Evolutionary conservation across 2,113 vertebrate species (phyloP), one percentile per base, ranked within the genome.

Genomic region (Neodon shergylaensis): DNA sequence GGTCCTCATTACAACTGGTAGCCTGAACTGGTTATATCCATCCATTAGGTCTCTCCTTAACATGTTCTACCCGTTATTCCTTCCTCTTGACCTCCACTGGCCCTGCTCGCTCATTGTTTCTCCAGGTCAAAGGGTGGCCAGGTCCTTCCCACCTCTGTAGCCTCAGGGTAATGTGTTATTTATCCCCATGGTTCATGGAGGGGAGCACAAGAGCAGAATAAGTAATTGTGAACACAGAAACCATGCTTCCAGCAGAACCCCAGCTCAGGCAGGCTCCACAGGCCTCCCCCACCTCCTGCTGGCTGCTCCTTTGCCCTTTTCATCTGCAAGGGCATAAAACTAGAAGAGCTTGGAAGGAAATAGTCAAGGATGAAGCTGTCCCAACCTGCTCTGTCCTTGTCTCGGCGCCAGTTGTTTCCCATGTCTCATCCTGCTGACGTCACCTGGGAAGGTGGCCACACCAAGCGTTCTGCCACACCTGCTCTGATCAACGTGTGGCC

Each of bases 391-490:
- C 21, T 58, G 39, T 22, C 61, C 39, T 24, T 22, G 74, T 1
- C 24, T 33, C 5, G 21, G 44, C 1, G 14, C 49, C 33, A 14
- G 28, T 10, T 26, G 2, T 42, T 31, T 74, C 22, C 19, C 17
- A 0, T 65, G 6, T 88, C 39, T 66, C 17, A 0, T 58, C 26
- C n/a, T 9, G 22, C 16, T 47, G 83, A 47, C 0, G 6, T 49
- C 39, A 26, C 0, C 1, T 21, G 13, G 24, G 28, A 52, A 33
- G 1, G 1, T 3, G n/a, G 13, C 21, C 65, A 16, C n/a, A 16
- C 4, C 13, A 31, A 14, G n/a, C 13, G 39, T 14, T 68, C 3
- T 61, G 16, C 9, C 72, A 36, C 11, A 0, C 17, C 79, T 47
- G 39, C 44, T 24, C 47, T 36, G 22, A 12, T 33, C n/a, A 11